Evolutionary conservation across 2,888 invertebrate genomes (phyloP).

Genomic region (Clepsis dumicolana): DNA sequence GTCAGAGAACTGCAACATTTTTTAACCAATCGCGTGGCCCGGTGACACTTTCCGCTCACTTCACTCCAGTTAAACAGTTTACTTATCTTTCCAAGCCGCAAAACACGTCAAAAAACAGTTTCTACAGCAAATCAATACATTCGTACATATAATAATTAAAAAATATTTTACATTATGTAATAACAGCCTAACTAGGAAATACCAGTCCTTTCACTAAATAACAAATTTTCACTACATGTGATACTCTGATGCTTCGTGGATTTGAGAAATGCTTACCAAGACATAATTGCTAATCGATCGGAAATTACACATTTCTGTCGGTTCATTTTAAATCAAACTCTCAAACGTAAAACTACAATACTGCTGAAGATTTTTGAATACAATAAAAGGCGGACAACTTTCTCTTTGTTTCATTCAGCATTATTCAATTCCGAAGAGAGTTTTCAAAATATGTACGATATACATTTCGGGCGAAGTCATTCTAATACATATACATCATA

Average conservation of each 20-base stretch:
- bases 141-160: conserved; percentile 40
- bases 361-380: conserved; percentile 8
- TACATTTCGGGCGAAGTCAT: conserved; percentile 1
- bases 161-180: conserved; percentile 44
- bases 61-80: background rate
- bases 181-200: conserved; percentile 41
- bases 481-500: background rate
- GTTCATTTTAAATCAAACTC: conserved; percentile 9
- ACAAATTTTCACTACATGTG: conserved; percentile 43
- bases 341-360: conserved; percentile 29
- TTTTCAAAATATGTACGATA: background rate
- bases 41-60: background rate
- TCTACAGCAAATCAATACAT: conserved; percentile 19
- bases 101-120: conserved; percentile 32
- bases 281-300: conserved; percentile 2
- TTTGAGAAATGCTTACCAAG: conserved; percentile 2
- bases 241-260: conserved; percentile 18
- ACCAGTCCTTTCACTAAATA: conserved; percentile 46
- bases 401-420: background rate
- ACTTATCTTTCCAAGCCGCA: conserved; percentile 11
- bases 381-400: conserved; percentile 11
- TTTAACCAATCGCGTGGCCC: background rate
- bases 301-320: conserved; percentile 6
- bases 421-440: background rate
- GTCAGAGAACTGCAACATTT: background rate